Evolutionary conservation across 2,113 vertebrate genomes (phyloP).

Genomic region (Aegotheles bennettii): DNA sequence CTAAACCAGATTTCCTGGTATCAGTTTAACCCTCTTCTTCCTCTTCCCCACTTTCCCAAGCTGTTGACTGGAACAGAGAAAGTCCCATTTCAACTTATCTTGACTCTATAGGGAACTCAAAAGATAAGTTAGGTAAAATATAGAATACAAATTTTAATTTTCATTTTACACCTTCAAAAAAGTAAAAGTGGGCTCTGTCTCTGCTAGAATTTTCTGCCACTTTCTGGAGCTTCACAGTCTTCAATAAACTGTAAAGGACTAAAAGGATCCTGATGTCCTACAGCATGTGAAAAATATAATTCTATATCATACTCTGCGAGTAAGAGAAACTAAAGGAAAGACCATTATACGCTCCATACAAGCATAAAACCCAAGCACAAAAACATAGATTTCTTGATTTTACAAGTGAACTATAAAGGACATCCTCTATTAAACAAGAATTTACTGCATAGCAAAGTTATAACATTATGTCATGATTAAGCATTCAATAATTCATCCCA

Average conservation of each 20-base stretch:
- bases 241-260: neutral
- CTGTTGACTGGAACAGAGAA: neutral
- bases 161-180: neutral
- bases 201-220: neutral
- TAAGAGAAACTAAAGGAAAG: neutral
- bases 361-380: neutral
- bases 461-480: neutral
- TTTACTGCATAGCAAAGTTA: neutral
- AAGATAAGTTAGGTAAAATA: neutral
- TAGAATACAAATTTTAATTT: neutral
- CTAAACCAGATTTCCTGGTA: neutral
- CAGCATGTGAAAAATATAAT: neutral
- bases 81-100: neutral
- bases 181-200: neutral
- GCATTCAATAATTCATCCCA: neutral
- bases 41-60: neutral
- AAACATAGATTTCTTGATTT: neutral
- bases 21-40: neutral
- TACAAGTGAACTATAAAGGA: neutral
- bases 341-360: rapidly evolving
- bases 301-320: neutral
- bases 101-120: neutral
- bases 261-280: neutral
- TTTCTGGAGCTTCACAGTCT: neutral
- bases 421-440: neutral